Base-by-base conservation (phyloP, 1,140 invertebrate genomes). In the Drosophila azteca region DNA sequence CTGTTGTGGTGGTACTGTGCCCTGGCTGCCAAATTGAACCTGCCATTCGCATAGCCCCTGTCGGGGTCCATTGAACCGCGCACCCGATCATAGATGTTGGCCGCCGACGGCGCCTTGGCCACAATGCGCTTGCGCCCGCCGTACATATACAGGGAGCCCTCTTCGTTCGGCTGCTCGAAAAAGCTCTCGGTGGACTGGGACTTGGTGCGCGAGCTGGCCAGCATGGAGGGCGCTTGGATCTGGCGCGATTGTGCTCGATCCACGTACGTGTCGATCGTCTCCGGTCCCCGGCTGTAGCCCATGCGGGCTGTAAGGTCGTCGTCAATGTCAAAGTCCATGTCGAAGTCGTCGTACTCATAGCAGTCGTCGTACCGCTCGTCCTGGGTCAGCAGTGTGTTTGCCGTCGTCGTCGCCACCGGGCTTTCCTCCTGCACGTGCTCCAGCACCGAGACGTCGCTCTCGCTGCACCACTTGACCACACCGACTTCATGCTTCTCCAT, bases 381-480 rank as follows among this genome's bases (percentile, higher is more conserved):
- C 1, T 20, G 54, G 7, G 52, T 39, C 31, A 0, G 64, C 35
- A 39, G 35, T 39, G 35, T 39, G 35, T 13, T 60, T 8, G 58
- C 44, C 44, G 45, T 31, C 35, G 26, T 11, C n/a, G 13, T 64
- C 20, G 61, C 41, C 24, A 24, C 13, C 24, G 17, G 35, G 35
- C 69, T 62, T 44, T 66, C 61, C 52, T 80, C 75, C 45, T 74
- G 79, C 41, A 79, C 84, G 46, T 84, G 73, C 60, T 90, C 85
- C 45, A 91, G 79, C 72, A 89, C 73, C 11, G 90, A 91, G 20
- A 91, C 68, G 44, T 91, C 90, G 60, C 90, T 91, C 70, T 91
- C 90, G 54, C 90, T 91, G 58, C 90, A 90, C 90, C 90, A 91
- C 68, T 91, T 91, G 43, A 78, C 76, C 68, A 90, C 55, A 41